phyloP scores from a whole-genome alignment of 2,113 vertebrate species.

The Calonectris borealis region DNA sequence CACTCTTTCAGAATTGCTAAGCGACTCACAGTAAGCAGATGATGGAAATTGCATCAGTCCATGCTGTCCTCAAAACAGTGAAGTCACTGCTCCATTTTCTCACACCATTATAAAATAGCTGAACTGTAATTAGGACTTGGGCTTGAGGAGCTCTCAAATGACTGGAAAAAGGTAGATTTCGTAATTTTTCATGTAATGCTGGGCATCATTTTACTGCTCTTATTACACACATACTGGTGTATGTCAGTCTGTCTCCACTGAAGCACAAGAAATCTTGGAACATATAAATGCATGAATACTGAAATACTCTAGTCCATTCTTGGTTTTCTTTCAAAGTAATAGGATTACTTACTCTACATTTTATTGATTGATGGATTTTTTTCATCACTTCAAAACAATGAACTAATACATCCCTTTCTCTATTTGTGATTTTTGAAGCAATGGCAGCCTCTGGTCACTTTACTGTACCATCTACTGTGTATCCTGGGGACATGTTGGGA shows the following conservation, averaged over 20 bases:
- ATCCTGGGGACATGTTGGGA: not conserved
- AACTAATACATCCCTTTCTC: not conserved
- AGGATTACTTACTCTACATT: not conserved
- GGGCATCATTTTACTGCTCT: not conserved
- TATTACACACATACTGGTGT: not conserved
- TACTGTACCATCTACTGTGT: not conserved
- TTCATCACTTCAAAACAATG: not conserved
- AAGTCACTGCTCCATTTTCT: slow-evolving; percentile 6
- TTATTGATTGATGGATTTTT: not conserved
- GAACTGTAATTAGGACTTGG: not conserved
- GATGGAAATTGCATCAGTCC: not conserved
- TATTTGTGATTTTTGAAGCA: not conserved
- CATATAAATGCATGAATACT: not conserved
- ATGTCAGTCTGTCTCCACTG: not conserved
- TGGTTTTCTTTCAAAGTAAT: not conserved
- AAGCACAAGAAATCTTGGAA: not conserved
- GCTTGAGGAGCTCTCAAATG: not conserved
- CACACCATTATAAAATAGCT: not conserved
- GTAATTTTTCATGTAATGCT: not conserved
- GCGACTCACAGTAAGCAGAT: not conserved
- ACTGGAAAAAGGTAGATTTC: not conserved
- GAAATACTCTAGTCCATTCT: not conserved
- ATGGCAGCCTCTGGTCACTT: not conserved
- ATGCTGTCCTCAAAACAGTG: not conserved
- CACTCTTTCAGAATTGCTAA: not conserved